Evolutionary conservation across 2,797 vertebrate genomes (phyloP), one percentile per base, ranked within the genome.

Genomic region (Neopelma chrysocephalum): DNA sequence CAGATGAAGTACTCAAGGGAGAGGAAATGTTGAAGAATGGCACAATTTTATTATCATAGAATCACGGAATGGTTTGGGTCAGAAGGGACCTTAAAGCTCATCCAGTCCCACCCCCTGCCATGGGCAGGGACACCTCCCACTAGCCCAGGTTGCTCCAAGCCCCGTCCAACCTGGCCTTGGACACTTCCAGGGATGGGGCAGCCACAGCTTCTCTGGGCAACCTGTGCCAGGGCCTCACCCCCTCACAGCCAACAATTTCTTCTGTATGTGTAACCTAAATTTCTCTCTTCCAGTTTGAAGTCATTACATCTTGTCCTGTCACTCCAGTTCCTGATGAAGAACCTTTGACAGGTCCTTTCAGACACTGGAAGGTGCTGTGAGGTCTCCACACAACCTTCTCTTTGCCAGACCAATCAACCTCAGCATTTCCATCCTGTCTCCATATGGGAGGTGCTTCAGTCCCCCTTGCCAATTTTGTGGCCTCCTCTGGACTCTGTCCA

Each of bases 71-170:
- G 42, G 17, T 8, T 1, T 54, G 9, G 15, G 7, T 15, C 29
- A 1, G 18, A n/a, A 69, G 10, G 34, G 34, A 48, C 48, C 8
- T 43, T 1, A 27, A 48, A 32, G 3, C 1, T 0, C 26, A 69
- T 0, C 31, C 23, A 5, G 3, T 6, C 0, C 34, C 47, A 34
- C 6, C 25, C 20, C 38, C 25, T 2, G 40, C 61, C 61, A 22
- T 23, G 54, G 32, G 20, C 77, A 81, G 61, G 47, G 62, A 48
- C 78, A 6, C 20, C 54, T 75, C 0, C 25, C 47, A 26, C 25
- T 19, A 45, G 9, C 18, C 50, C 75, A 79, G 73, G 50, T 26
- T 56, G 50, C 65, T 56, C 64, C 76, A 3, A 80, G 60, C 16
- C 53, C 60, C 9, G 19, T 15, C 53, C 68, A 73, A 0, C 25